Evolutionary conservation across 2,888 invertebrate genomes (phyloP), one percentile per base, ranked within the genome.

Genomic region (Abscondita cerata): DNA sequence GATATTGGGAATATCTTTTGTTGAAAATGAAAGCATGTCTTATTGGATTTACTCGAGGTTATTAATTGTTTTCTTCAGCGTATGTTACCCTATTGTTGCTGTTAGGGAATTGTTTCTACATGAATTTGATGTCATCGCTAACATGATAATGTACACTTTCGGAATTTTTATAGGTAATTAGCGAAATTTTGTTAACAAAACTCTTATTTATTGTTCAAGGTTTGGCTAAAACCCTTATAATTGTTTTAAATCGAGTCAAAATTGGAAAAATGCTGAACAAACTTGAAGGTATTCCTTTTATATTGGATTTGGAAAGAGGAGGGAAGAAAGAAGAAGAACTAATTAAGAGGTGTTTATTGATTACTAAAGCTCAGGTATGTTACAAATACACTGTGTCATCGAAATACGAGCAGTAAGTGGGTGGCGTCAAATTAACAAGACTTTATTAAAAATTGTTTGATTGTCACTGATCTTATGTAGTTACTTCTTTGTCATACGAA

Each of bases 81-180:
- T 44, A 18, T 44, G 19, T 8, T 58, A 58, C 46, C 58, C 58
- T 11, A 20, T 58, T 16, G 19, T 58, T 15, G 44, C 36, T 1
- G 51, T 58, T n/a, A 25, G 46, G 5, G 58, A 58, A n/a, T 38
- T 58, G 16, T 58, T 58, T 25, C 52, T 52, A 13, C 52, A 58
- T 31, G 58, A 58, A 33, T 58, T 58, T 34, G 58, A 58, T 44
- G 52, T 58, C n/a, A 52, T 58, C n/a, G 31, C 58, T 9, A 44
- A 58, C 19, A 41, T 58, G 13, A 13, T 52, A 9, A 58, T 58
- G 20, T 58, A 58, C 16, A 52, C 52, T 18, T 18, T 47, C 8
- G 41, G 46, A 8, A 52, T 52, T 3, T 40, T 51, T 8, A 57
- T 57, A 38, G 31, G 57, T 57, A 51, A n/a, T n/a, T n/a, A 57